A percentile compares a stretch with the other conserved stretches of the same genome.
These are phyloP conservation scores for Tauraco erythrolophus DNA, from an alignment of 2,113 vertebrate genomes.

Conservation along the genomic window DNA sequence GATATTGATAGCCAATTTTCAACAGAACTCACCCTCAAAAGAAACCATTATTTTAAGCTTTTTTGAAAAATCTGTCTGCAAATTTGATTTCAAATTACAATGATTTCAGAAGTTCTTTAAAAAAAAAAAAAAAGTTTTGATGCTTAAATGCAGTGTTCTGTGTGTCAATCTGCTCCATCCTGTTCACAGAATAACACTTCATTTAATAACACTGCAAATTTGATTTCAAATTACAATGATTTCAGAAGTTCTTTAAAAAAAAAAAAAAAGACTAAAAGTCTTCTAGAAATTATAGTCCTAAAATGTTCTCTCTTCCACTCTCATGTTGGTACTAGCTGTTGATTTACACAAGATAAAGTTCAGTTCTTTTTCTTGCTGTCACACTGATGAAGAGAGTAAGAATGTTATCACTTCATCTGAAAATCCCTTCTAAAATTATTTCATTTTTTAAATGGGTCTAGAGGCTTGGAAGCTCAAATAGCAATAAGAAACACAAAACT, in stretches of 20 bases:
- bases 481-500: not conserved
- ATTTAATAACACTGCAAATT: not conserved
- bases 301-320: not conserved
- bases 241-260: not conserved
- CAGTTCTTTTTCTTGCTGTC: not conserved
- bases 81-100: too few species aligned
- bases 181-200: not conserved
- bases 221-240: not conserved
- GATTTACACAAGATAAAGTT: not conserved
- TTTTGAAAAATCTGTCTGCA: not conserved
- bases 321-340: not conserved
- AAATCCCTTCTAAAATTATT: not conserved
- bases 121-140: too few species aligned
- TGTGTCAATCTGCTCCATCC: not conserved
- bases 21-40: not conserved
- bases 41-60: not conserved
- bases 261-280: not conserved
- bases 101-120: too few species aligned
- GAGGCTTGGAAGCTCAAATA: not conserved
- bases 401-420: not conserved
- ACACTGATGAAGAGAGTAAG: not conserved
- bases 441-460: not conserved
- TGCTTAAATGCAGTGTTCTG: not conserved
- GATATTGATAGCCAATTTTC: not conserved
- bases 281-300: not conserved